A percentile compares a stretch with the other conserved stretches of the same genome.
Evolutionary conservation across 2,113 vertebrate species (phyloP).

Genomic region (Mobula birostris): DNA sequence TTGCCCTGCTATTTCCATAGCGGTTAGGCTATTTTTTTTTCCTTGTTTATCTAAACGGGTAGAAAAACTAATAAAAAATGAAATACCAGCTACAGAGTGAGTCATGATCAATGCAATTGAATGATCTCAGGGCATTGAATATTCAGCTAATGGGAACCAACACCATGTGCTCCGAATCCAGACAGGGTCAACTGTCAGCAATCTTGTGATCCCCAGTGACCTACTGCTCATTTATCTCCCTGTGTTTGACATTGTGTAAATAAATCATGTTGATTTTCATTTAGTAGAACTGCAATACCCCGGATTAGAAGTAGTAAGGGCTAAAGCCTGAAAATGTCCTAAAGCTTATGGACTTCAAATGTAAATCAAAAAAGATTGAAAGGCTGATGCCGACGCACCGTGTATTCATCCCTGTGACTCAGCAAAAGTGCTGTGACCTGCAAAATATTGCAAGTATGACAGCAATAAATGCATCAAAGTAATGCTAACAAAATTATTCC

Average conservation of each 20-base stretch:
- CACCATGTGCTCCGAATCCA: neutral
- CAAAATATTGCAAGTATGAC: neutral
- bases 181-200: neutral
- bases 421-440: neutral
- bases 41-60: neutral
- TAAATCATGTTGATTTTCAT: neutral
- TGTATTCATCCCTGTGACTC: neutral
- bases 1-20: neutral
- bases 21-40: neutral
- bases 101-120: neutral
- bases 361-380: neutral
- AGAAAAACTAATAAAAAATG: neutral
- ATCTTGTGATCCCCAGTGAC: neutral
- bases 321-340: neutral
- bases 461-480: neutral
- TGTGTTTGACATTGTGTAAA: neutral
- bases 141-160: neutral
- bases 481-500: neutral
- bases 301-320: neutral
- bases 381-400: neutral
- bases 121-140: neutral
- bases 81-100: neutral
- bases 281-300: neutral
- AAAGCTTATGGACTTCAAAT: neutral
- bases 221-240: neutral